Evolutionary conservation across 2,888 invertebrate species (phyloP).

Genomic region (Hydriomena furcata): DNA sequence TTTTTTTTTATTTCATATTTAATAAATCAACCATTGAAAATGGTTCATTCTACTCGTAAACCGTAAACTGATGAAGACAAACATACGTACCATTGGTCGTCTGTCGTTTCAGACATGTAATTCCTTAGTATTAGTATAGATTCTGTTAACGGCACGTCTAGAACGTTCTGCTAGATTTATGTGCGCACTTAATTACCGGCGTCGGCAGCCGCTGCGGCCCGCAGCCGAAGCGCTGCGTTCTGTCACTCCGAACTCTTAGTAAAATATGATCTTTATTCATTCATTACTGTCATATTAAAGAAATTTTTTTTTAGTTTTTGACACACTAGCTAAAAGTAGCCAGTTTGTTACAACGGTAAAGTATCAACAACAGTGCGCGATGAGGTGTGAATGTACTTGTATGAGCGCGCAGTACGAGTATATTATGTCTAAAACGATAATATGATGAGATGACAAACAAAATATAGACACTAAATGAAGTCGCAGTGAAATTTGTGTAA

Average conservation of each 20-base stretch:
- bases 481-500: background rate
- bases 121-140: constrained; percentile 24
- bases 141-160: constrained; percentile 25
- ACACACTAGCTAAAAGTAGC: too few species aligned
- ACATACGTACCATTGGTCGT: constrained; percentile 2
- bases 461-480: too few species aligned
- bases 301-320: too few species aligned
- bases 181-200: constrained; percentile 43
- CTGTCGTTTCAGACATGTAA: constrained; percentile 6
- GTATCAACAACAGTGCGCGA: too few species aligned
- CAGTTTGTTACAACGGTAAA: too few species aligned
- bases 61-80: constrained; percentile 6
- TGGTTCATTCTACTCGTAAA: background rate
- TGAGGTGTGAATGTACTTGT: too few species aligned
- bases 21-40: constrained; percentile 4
- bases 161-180: constrained; percentile 41
- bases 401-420: too few species aligned
- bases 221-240: constrained; percentile 3
- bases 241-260: background rate
- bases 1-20: too few species aligned
- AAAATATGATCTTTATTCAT: background rate
- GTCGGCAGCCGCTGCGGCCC: constrained; percentile 25
- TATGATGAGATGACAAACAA: too few species aligned
- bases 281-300: too few species aligned
- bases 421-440: too few species aligned